Conservation (phyloP, 2,797 vertebrate species). For the Typhlichthys eigenmanni region DNA sequence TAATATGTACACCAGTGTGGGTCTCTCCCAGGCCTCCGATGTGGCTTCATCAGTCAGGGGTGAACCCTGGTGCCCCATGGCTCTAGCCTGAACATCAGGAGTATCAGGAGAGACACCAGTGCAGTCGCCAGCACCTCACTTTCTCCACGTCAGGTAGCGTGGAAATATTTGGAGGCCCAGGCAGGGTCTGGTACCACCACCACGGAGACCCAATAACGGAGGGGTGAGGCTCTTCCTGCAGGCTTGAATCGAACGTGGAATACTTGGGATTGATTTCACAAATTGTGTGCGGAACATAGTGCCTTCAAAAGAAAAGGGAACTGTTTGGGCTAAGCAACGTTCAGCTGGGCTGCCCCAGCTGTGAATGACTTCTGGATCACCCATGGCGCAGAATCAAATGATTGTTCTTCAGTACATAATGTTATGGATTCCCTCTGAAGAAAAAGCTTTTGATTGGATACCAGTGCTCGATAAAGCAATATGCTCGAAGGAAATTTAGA, state of each 20-base stretch:
- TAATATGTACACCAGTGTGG: slow-evolving; percentile 88
- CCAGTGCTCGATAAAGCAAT: slow-evolving; percentile 55
- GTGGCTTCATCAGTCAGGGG: slow-evolving; percentile 88
- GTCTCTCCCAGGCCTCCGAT: slow-evolving; percentile 86
- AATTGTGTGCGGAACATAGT: slow-evolving; percentile 50
- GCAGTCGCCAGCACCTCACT: slow-evolving; percentile 53
- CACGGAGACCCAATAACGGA: slow-evolving; percentile 34
- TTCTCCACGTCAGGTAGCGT: slow-evolving; percentile 54
- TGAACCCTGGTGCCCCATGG: slow-evolving; percentile 94
- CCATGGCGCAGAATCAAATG: slow-evolving; percentile 60
- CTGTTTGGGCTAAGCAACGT: slow-evolving; percentile 46
- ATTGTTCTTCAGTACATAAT: slow-evolving; percentile 53
- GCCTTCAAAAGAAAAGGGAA: slow-evolving; percentile 52
- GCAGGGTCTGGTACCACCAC: slow-evolving; percentile 43
- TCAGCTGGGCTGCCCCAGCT: slow-evolving; percentile 51
- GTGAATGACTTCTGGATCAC: slow-evolving; percentile 69
- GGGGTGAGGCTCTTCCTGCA: slow-evolving; percentile 25
- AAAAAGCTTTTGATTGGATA: slow-evolving; percentile 72
- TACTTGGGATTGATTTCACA: slow-evolving; percentile 63
- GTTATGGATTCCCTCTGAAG: slow-evolving; percentile 66
- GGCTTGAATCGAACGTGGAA: slow-evolving; percentile 63
- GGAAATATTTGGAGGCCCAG: slow-evolving; percentile 37
- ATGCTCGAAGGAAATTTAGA: slow-evolving; percentile 59
- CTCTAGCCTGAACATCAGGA: slow-evolving; percentile 85
- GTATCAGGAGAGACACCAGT: neutral